These are phyloP conservation scores for Gobius niger DNA, from an alignment of 2,113 vertebrate genomes.

Conservation along the genomic window DNA sequence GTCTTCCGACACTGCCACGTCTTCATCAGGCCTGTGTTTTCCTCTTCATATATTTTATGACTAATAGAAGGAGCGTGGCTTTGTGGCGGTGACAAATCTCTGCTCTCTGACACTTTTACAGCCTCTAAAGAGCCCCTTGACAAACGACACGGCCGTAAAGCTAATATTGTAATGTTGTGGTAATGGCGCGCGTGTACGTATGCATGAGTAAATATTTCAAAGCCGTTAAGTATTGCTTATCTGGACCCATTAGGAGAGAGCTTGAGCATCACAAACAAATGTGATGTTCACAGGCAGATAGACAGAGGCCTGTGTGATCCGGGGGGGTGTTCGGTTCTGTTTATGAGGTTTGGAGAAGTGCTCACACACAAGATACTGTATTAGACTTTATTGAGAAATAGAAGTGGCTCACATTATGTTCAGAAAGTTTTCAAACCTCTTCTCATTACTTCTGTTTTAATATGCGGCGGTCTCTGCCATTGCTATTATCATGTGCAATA, in stretches of 20 bases:
- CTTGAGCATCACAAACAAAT: constrained; percentile 64
- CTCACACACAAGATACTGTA: not conserved
- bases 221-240: constrained; percentile 83
- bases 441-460: too few relatives aligned
- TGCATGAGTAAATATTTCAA: constrained; percentile 75
- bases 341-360: not conserved
- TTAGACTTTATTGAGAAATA: too few relatives aligned
- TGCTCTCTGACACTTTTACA: constrained; percentile 88
- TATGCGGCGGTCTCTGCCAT: too few relatives aligned
- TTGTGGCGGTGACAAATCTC: constrained; percentile 89
- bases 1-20: constrained; percentile 48
- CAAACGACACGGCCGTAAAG: constrained; percentile 84
- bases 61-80: constrained; percentile 86
- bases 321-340: not conserved
- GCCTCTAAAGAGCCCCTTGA: constrained; percentile 90
- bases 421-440: too few relatives aligned
- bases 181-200: constrained; percentile 75
- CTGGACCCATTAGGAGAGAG: constrained; percentile 82
- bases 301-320: not conserved
- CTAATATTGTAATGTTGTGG: constrained; percentile 87
- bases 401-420: too few relatives aligned
- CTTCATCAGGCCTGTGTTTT: constrained; percentile 78
- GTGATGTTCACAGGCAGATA: constrained; percentile 8
- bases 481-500: too few relatives aligned
- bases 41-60: constrained; percentile 86